Evolutionary conservation across 2,113 vertebrate species (phyloP), one percentile per base, ranked within the genome.

Genomic region (Mungos mungo): DNA sequence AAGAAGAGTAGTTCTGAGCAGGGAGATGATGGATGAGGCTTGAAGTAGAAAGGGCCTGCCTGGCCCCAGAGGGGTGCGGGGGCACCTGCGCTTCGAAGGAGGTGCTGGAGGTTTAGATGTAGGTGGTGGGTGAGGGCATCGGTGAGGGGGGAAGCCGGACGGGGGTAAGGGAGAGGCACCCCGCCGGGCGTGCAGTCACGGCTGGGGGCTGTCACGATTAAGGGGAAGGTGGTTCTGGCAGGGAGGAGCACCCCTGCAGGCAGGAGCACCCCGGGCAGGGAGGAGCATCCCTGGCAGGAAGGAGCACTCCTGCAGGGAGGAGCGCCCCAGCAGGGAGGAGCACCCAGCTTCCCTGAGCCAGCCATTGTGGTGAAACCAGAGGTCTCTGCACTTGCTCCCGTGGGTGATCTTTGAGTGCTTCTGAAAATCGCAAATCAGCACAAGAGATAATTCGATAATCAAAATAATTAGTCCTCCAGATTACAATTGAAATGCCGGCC

Each of bases 161-260:
- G 1, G 3, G 74, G 19, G 21, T 4, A 4, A 23, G 35, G 0
- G 47, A 83, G 65, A 21, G 1, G 35, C 41, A 7, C 47, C 45
- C 2, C 11, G 45, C 1, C 29, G 5, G n/a, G 47, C 0, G 31
- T 14, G 9, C n/a, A 35, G 38, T 65, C 52, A 0, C 1, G 0
- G 6, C 52, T 7, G 31, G 47, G 0, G 0, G 47, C 6, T 35
- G 0, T 12, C 19, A 21, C 0, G 13, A 5, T 1, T 2, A 68
- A 8, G 50, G 54, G 54, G 29, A 71, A 18, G 45, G 11, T 3
- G 54, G 23, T n/a, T 1, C 27, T 12, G 3, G 38, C 38, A 9
- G n/a, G 45, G 12, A 50, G 50, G 50, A 50, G 50, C 50, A 14
- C 50, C 12, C 50, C 12, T 12, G 50, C 50, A 50, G 50, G 50